Percentiles rank a stretch among this genome's conserved stretches.
Evolutionary conservation across 35 echinoderm and acorn worm genomes (phyloP).

Genomic region (Stichopus chloronotus): DNA sequence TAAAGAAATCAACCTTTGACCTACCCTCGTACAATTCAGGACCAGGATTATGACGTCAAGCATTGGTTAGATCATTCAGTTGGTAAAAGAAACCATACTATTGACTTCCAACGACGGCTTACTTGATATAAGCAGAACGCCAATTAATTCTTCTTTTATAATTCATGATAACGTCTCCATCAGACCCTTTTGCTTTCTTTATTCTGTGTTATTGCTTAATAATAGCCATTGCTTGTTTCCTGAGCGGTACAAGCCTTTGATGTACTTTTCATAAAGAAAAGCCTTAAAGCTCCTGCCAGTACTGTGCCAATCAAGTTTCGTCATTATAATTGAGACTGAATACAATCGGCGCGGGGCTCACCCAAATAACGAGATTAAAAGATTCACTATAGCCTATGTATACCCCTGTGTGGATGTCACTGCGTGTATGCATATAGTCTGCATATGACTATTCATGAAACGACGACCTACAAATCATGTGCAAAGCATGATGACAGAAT

Average conservation of each 20-base stretch:
- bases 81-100: background rate
- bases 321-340: slow-evolving; percentile 9
- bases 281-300: slow-evolving; percentile 4
- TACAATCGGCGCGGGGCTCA: background rate
- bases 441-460: no score
- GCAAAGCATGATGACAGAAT: no score
- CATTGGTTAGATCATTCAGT: background rate
- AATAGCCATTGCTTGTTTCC: background rate
- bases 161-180: slow-evolving; percentile 40
- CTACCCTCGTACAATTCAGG: background rate
- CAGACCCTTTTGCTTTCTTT: background rate
- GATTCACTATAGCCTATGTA: background rate
- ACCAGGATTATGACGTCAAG: background rate
- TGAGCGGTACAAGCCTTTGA: slow-evolving; percentile 29
- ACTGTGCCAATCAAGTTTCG: slow-evolving; percentile 12
- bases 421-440: no score
- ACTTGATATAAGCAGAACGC: slow-evolving; percentile 29
- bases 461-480: no score
- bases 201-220: slow-evolving; percentile 25
- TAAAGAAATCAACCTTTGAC: background rate
- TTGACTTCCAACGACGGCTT: background rate
- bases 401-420: background rate
- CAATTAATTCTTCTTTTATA: slow-evolving; percentile 36
- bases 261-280: slow-evolving; percentile 3
- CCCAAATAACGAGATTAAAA: slow-evolving; percentile 36